A percentile compares a stretch with the other conserved stretches of the same genome.
These are phyloP conservation scores for Ruditapes philippinarum DNA, from an alignment of 1,140 invertebrate species.

Conservation along the genomic window DNA sequence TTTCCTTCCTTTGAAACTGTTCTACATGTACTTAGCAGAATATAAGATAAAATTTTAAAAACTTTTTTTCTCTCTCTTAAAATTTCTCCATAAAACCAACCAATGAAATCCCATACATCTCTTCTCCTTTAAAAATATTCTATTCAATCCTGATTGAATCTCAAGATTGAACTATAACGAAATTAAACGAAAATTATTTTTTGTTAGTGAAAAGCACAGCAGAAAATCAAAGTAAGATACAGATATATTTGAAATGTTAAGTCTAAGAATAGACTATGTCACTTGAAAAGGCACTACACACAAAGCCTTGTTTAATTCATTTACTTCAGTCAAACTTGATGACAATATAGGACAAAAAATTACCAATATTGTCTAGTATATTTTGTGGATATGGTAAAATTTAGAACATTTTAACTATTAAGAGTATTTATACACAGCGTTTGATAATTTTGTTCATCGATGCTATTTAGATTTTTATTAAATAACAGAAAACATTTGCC, in stretches of 20 bases:
- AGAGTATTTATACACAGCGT: no score
- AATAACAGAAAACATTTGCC: no score
- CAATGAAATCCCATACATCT: neutral
- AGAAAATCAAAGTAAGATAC: neutral
- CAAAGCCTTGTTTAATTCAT: neutral
- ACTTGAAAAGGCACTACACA: neutral
- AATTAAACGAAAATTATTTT: neutral
- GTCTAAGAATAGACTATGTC: neutral
- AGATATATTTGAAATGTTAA: neutral
- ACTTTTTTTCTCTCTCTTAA: no score
- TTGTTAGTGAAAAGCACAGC: slow-evolving; percentile 1
- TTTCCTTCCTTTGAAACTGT: no score
- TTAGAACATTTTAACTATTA: neutral
- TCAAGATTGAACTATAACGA: neutral
- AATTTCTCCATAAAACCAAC: neutral
- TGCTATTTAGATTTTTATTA: no score
- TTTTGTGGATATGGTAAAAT: neutral
- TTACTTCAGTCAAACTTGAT: neutral
- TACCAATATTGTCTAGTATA: neutral
- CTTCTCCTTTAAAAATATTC: neutral
- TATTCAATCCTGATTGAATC: neutral
- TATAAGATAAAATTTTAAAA: no score
- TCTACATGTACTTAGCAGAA: no score
- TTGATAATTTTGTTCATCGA: no score
- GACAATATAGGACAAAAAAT: neutral